These are phyloP conservation scores for Ibycter americanus DNA, from an alignment of 2,797 vertebrate genomes.

Conservation along the genomic window DNA sequence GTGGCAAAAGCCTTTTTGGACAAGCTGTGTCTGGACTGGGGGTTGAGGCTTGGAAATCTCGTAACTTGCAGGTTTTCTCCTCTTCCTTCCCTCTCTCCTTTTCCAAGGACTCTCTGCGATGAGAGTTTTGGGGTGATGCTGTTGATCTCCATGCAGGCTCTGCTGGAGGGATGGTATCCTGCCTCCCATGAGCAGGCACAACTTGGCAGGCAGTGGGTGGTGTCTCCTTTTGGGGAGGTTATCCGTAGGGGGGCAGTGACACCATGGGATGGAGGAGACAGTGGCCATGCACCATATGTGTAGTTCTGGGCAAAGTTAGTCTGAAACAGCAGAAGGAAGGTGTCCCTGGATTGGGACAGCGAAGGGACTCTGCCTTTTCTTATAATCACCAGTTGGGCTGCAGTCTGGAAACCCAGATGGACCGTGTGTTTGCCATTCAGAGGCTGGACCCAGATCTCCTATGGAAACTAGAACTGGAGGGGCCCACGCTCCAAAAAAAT, in stretches of 20 bases:
- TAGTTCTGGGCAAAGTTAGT: neutral
- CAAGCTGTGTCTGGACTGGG: neutral
- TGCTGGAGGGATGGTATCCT: neutral
- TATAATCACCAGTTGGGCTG: rapidly evolving
- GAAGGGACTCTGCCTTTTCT: neutral
- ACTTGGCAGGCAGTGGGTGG: rapidly evolving
- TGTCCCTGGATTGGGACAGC: neutral
- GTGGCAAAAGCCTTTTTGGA: neutral
- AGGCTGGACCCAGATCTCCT: neutral
- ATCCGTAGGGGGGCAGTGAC: neutral
- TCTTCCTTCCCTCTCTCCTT: neutral
- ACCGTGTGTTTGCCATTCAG: neutral
- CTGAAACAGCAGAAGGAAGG: neutral
- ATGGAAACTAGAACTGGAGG: neutral
- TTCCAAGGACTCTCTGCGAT: neutral
- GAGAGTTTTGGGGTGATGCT: neutral
- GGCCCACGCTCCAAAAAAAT: neutral
- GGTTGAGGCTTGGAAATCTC: neutral
- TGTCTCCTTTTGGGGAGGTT: neutral
- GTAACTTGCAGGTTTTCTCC: neutral
- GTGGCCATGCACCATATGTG: neutral
- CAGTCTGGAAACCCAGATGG: neutral
- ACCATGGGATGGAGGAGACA: neutral
- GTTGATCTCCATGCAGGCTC: neutral
- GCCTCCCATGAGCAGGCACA: neutral